These are phyloP conservation scores for Cataglyphis albicans DNA, from an alignment of 2,888 invertebrate species.

Conservation along the genomic window DNA sequence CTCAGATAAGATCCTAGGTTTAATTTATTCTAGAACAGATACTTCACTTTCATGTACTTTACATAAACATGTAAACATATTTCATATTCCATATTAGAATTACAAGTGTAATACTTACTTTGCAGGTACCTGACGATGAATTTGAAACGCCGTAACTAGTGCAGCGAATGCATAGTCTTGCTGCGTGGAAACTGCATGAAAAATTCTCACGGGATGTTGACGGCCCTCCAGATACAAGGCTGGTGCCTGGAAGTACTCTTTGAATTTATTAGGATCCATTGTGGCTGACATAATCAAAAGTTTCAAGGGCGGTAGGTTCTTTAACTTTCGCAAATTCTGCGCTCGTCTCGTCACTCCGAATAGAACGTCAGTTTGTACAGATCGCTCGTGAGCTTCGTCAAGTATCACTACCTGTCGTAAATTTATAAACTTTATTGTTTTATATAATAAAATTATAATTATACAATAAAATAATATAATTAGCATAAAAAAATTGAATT, in stretches of 20 bases:
- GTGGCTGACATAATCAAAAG: constrained; percentile 97
- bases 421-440: background rate
- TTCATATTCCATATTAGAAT: constrained; percentile 3
- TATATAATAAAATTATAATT: constrained; percentile 86
- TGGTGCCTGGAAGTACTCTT: constrained; percentile 94
- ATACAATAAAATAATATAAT: background rate
- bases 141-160: constrained; percentile 95
- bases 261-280: constrained; percentile 98
- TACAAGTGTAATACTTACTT: constrained; percentile 88
- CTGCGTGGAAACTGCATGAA: constrained; percentile 90
- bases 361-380: constrained; percentile 96
- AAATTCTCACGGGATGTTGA: constrained; percentile 92
- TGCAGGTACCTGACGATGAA: constrained; percentile 93
- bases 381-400: constrained; percentile 98
- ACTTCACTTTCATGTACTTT: background rate
- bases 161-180: constrained; percentile 95
- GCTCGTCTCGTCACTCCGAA: constrained; percentile 97
- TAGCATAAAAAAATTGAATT: background rate
- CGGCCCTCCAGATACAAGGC: constrained; percentile 96
- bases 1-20: background rate
- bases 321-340: constrained; percentile 90
- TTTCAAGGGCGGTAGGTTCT: constrained; percentile 89
- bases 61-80: background rate
- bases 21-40: background rate
- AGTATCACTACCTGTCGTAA: constrained; percentile 87